These are phyloP conservation scores for Kryptopterus vitreolus DNA, from an alignment of 2,797 vertebrate species.

Conservation along the genomic window DNA sequence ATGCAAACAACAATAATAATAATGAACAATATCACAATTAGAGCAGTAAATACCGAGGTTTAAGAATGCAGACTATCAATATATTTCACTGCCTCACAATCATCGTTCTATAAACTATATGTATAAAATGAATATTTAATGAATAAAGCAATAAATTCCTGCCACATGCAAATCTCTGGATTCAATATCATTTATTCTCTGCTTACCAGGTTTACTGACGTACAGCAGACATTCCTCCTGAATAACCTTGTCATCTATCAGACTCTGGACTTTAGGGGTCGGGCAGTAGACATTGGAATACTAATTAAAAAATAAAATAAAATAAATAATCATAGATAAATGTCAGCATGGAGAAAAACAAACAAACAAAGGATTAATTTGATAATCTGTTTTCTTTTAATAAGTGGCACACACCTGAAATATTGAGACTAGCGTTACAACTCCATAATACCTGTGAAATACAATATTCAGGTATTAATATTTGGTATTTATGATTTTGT, in stretches of 20 bases:
- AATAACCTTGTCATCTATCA: conserved; percentile 91
- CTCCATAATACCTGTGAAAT: conserved; percentile 89
- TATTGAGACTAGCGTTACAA: conserved; percentile 93
- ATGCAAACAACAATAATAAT: not conserved
- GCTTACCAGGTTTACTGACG: conserved; percentile 88
- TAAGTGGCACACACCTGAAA: conserved; percentile 81
- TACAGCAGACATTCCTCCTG: conserved; percentile 95
- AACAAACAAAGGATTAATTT: not conserved
- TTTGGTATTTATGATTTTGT: not conserved
- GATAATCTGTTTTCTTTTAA: not conserved
- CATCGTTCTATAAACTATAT: not conserved
- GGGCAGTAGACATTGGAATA: conserved; percentile 98
- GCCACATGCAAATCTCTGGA: too few species aligned
- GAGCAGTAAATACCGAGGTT: not conserved
- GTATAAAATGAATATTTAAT: not conserved
- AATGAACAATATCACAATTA: not conserved
- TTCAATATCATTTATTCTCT: too few species aligned
- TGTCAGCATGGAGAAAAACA: not conserved
- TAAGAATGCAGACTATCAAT: not conserved
- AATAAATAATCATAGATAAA: conserved; percentile 39
- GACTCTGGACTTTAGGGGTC: conserved; percentile 91
- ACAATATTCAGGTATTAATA: not conserved
- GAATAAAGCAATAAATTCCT: not conserved
- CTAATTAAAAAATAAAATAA: too few species aligned
- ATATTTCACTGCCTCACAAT: not conserved